phyloP scores from a whole-genome alignment of 1,140 invertebrate genomes.

The Akabosia matsudoensis region DNA sequence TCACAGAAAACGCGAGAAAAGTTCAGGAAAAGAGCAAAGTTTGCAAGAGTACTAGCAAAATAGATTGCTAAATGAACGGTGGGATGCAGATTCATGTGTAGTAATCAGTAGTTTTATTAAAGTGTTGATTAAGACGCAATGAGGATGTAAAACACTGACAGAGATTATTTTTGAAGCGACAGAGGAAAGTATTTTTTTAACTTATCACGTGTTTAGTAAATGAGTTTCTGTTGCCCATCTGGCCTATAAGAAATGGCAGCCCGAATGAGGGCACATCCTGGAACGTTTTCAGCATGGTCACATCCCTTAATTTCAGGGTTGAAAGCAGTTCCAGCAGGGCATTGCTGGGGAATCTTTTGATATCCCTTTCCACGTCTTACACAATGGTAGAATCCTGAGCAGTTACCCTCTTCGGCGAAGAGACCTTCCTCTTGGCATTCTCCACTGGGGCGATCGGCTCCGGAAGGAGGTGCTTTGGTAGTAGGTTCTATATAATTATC shows the following conservation, averaged over 20 bases:
- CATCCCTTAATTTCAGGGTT: neutral
- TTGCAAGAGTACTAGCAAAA: neutral
- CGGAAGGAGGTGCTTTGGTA: neutral
- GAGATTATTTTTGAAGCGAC: too few species aligned
- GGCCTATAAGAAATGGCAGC: neutral
- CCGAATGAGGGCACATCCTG: neutral
- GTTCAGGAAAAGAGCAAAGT: neutral
- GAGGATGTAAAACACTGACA: too few species aligned
- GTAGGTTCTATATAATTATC: neutral
- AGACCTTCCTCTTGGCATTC: neutral
- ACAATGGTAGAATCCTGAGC: neutral
- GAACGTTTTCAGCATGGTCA: neutral
- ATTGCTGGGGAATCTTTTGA: neutral
- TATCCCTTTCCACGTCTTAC: neutral
- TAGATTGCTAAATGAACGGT: too few species aligned
- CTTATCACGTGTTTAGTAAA: neutral
- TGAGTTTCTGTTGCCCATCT: neutral
- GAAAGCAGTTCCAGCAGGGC: neutral
- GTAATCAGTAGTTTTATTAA: too few species aligned
- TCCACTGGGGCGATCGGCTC: neutral
- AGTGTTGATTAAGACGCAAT: too few species aligned
- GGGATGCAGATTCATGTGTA: too few species aligned
- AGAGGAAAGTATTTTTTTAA: too few species aligned
- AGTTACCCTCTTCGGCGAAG: neutral
- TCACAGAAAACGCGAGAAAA: neutral